Evolutionary conservation across 2,888 invertebrate genomes (phyloP).

Genomic region (Cataglyphis altisquamis): DNA sequence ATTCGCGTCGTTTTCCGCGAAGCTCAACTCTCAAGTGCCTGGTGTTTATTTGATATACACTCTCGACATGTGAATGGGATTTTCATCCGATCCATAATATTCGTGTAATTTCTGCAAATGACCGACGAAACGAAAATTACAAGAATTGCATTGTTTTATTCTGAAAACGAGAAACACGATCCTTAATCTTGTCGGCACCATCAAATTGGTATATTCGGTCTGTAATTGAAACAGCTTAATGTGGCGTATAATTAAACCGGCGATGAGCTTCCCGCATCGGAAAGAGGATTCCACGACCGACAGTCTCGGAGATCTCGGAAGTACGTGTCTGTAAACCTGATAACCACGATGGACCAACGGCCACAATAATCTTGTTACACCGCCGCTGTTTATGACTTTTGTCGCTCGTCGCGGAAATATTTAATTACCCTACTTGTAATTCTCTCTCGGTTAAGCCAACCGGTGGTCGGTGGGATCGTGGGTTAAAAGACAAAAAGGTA

Average conservation of each 20-base stretch:
- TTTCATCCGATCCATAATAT: constrained; percentile 3
- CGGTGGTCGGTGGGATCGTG: background rate
- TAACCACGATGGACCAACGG: constrained; percentile 59
- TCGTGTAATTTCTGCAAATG: constrained; percentile 10
- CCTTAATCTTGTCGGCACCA: constrained; percentile 12
- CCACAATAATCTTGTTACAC: constrained; percentile 64
- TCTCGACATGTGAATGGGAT: constrained; percentile 18
- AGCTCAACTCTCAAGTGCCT: constrained; percentile 27
- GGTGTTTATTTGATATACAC: constrained; percentile 18
- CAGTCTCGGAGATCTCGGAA: constrained; percentile 23
- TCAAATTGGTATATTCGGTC: constrained; percentile 31
- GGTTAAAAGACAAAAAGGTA: constrained; percentile 4
- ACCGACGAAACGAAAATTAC: background rate
- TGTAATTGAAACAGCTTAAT: constrained; percentile 40
- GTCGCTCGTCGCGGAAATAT: constrained; percentile 74
- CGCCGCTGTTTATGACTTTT: constrained; percentile 65
- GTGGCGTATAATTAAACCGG: constrained; percentile 43
- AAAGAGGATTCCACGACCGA: constrained; percentile 24
- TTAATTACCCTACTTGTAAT: constrained; percentile 73
- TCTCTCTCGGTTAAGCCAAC: constrained; percentile 10
- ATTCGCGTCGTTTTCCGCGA: constrained; percentile 26
- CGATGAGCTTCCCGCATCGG: constrained; percentile 36
- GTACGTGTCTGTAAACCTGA: constrained; percentile 54
- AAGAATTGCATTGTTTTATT: background rate
- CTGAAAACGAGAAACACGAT: constrained; percentile 5